phyloP scores from a whole-genome alignment of 2,888 invertebrate genomes.

The Dynastes grantii region DNA sequence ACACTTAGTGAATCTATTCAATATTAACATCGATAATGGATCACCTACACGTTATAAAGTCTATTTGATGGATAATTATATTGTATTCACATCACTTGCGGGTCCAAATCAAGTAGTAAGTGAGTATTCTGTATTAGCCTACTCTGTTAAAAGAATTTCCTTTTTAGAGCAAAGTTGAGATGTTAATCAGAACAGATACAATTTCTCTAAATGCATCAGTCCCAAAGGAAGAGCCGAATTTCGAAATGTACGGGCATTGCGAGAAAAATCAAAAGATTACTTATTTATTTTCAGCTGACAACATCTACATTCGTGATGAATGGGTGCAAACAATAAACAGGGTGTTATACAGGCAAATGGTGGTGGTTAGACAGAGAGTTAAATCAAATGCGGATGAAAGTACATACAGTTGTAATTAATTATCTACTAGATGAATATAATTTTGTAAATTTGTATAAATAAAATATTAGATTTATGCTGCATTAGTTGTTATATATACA shows the following conservation, averaged over 20 bases:
- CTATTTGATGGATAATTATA: slow-evolving; percentile 25
- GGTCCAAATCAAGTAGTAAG: neutral
- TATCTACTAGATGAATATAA: too few species aligned
- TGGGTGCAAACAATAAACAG: slow-evolving; percentile 48
- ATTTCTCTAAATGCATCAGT: slow-evolving; percentile 27
- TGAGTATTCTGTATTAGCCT: neutral
- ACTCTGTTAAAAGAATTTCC: neutral
- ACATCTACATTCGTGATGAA: slow-evolving; percentile 37
- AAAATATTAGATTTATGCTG: too few species aligned
- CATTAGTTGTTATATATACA: too few species aligned
- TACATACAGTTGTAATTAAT: neutral
- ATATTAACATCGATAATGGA: slow-evolving; percentile 24
- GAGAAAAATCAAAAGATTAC: slow-evolving; percentile 45
- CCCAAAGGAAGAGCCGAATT: slow-evolving; percentile 32
- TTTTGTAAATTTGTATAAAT: too few species aligned
- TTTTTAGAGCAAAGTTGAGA: slow-evolving; percentile 25
- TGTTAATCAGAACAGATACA: slow-evolving; percentile 34
- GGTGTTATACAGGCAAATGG: slow-evolving; percentile 51
- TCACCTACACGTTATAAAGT: slow-evolving; percentile 34
- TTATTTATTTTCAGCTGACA: slow-evolving; percentile 40
- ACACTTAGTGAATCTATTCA: slow-evolving; percentile 25
- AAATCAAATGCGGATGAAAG: slow-evolving; percentile 19
- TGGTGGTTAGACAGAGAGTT: slow-evolving; percentile 41
- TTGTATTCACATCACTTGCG: slow-evolving; percentile 22
- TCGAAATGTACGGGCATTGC: slow-evolving; percentile 42